These are phyloP conservation scores for Oenanthe melanoleuca DNA, from an alignment of 2,113 vertebrate species.

Conservation along the genomic window DNA sequence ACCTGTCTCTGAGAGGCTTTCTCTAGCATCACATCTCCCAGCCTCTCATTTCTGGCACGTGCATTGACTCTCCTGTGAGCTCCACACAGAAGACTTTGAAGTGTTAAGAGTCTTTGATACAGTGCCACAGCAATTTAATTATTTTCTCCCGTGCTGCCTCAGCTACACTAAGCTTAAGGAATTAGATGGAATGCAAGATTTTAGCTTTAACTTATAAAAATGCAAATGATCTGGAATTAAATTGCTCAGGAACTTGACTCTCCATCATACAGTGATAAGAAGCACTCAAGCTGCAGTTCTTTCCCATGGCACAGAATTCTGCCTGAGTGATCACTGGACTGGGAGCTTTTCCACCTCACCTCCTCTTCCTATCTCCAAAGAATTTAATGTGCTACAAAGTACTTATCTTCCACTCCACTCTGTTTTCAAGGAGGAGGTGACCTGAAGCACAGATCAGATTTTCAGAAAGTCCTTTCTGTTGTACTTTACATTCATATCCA, in stretches of 20 bases:
- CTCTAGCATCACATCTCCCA: not conserved
- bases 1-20: not conserved
- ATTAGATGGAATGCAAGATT: slow-evolving; percentile 21
- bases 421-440: not conserved
- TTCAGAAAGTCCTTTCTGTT: not conserved
- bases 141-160: not conserved
- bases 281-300: not conserved
- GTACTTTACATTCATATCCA: not conserved
- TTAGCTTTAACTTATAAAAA: slow-evolving; percentile 32
- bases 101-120: not conserved
- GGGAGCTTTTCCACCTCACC: not conserved
- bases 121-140: slow-evolving; percentile 4
- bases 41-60: not conserved
- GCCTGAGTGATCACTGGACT: not conserved
- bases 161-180: slow-evolving; percentile 13
- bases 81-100: not conserved
- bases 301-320: not conserved
- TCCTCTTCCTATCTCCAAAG: not conserved
- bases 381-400: not conserved
- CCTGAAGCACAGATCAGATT: not conserved
- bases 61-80: not conserved
- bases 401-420: not conserved
- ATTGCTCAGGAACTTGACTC: slow-evolving; percentile 8
- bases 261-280: not conserved
- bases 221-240: slow-evolving; percentile 33